phyloP scores from a whole-genome alignment of 2,797 vertebrate genomes.

The Vespertilio murinus region DNA sequence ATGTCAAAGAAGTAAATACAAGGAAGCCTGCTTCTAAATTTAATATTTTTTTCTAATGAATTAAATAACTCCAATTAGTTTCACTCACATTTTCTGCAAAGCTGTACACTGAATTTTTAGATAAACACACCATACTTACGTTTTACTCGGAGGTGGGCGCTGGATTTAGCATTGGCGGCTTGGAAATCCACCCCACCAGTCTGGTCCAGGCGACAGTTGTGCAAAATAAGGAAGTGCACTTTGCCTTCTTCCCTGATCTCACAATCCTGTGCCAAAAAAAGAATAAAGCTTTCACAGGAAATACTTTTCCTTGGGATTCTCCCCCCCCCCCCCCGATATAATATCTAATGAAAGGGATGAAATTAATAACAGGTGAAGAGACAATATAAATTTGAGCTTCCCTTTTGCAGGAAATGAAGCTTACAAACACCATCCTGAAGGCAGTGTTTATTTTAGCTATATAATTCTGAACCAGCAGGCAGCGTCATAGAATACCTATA shows the following conservation, averaged over 20 bases:
- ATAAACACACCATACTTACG: constrained; percentile 82
- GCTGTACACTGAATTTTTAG: neutral
- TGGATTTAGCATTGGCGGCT: constrained; percentile 95
- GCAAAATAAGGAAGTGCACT: constrained; percentile 91
- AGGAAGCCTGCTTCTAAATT: constrained; percentile 14
- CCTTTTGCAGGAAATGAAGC: neutral
- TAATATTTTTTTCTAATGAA: neutral
- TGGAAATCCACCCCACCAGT: constrained; percentile 94
- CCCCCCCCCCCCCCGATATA: neutral
- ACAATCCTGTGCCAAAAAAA: constrained; percentile 88
- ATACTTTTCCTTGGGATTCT: neutral
- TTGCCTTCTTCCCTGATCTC: constrained; percentile 96
- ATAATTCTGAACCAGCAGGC: neutral
- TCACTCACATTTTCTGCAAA: neutral
- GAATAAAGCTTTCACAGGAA: neutral
- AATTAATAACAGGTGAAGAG: neutral
- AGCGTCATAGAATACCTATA: neutral
- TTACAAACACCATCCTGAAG: neutral
- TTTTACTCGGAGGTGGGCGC: constrained; percentile 97
- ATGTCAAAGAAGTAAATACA: neutral
- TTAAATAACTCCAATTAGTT: neutral
- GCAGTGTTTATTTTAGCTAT: neutral
- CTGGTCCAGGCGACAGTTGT: constrained; percentile 93
- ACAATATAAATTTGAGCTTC: neutral
- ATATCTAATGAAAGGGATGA: neutral